Evolutionary conservation across 2,888 invertebrate species (phyloP), one percentile per base, ranked within the genome.

Genomic region (Oscheius onirici): DNA sequence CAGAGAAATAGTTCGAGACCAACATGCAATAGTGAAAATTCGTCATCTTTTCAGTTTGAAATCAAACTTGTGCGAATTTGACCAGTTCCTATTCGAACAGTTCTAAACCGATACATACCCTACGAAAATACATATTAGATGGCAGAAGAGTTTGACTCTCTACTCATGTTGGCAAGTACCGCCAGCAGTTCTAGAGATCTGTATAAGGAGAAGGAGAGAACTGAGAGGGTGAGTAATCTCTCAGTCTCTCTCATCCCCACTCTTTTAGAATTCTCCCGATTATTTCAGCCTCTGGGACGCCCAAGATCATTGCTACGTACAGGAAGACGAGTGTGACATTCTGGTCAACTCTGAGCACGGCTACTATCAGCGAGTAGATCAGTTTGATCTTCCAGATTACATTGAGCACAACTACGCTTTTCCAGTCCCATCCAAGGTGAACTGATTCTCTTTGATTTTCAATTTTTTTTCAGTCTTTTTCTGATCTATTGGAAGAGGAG

Each of bases 311-410:
- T 60, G 55, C 8, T 75, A 75, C 54, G 40, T 22, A 10, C 63
- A 55, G 11, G 41, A n/a, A 3, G 52, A 51, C 13, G 69, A 66
- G n/a, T 58, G 70, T 26, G 72, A 75, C 52, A 44, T 68, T 10
- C 41, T 72, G 13, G 72, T 75, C 49, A 72, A 75, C 49, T 63
- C 72, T 3, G 69, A 61, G 10, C 75, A 75, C 34, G 70, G 65
- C 15, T 75, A 75, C 46, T 75, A 75, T 46, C 57, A 24, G 13
- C 20, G 55, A 22, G 55, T 70, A 13, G 70, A 44, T 20, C 63
- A 52, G 11, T 22, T 17, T 3, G 69, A 60, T 17, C n/a, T 70
- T 22, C 46, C 43, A 3, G 63, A 70, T 0, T 5, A 43, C 8
- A 2, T 60, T 13, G 70, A 70, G 43, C 70, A 70, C 24, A 40